Conservation (phyloP, 2,113 vertebrate species). For the Antechinus stuartii region DNA sequence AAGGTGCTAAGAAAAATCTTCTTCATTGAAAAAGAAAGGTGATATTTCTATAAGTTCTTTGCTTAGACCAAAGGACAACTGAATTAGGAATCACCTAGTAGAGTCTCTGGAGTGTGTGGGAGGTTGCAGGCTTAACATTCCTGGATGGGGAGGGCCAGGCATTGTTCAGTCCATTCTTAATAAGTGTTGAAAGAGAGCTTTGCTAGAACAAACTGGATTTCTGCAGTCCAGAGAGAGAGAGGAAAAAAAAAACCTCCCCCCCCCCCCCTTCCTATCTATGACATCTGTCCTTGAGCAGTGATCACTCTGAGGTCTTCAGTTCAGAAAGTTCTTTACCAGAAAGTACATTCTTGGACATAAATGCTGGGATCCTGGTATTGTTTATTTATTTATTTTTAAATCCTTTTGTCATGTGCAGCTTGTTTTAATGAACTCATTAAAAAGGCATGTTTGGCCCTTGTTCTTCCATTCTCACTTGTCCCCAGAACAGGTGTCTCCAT, state of each 20-base stretch:
- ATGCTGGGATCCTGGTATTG: not conserved
- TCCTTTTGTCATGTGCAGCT: not conserved
- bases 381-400: not conserved
- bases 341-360: not conserved
- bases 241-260: not conserved
- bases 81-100: constrained; percentile 45
- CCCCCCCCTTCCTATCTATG: constrained; percentile 23
- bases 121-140: not conserved
- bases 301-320: constrained; percentile 59
- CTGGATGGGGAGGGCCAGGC: not conserved
- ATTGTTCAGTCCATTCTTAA: not conserved
- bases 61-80: not conserved
- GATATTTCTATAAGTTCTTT: not conserved
- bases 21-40: constrained; percentile 5
- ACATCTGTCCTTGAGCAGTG: constrained; percentile 47
- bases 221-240: not conserved
- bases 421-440: constrained; percentile 12
- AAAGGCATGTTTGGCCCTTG: not conserved
- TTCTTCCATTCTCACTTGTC: not conserved
- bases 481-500: not conserved
- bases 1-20: constrained; percentile 37
- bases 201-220: not conserved
- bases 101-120: not conserved
- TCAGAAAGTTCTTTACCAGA: not conserved
- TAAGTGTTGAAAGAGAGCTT: not conserved